Base-by-base conservation (phyloP, 2,888 invertebrate genomes). In the Heterodera filipjevi region DNA sequence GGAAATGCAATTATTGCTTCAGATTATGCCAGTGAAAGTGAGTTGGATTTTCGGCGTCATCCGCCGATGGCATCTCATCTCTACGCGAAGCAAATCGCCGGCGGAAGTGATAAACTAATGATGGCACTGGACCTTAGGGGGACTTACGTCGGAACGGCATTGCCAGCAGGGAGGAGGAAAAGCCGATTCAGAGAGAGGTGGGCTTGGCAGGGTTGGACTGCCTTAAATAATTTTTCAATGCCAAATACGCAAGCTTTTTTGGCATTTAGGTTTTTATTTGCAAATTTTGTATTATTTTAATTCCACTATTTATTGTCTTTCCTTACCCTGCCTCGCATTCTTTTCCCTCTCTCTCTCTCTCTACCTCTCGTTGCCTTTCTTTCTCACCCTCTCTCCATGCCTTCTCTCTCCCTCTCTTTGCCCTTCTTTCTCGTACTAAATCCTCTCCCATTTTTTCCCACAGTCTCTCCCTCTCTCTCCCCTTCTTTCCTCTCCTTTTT, bases 131-230 rank as follows among this genome's bases (percentile, higher is more conserved):
- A 68, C 33, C 68, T 68, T 14, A 32, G 68, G 68, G 33, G 5
- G 32, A 32, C 22, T 35, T 32, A n/a, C 68, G 68, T 27, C 3
- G 66, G 33, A 19, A 68, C 33, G 19, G 59, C 59, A 22, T 27
- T 59, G 59, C 59, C 10, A n/a, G 59, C 22, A 27, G 59, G n/a
- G 22, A 27, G 59, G 59, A 59, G 59, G 27, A 59, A 68, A 32
- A 68, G 35, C 68, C 35, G 68, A 33, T 35, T 35, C 68, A 68
- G 68, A 35, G 68, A 68, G 22, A 68, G 68, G 68, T 68, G 35
- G 14, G 68, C 22, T 33, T 32, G 68, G 35, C 14, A 59, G 12
- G 59, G 59, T n/a, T n/a, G n/a, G n/a, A n/a, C n/a, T n/a, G n/a
- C n/a, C n/a, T n/a, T n/a, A n/a, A n/a, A n/a, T n/a, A n/a, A n/a